Evolutionary conservation across 2,797 vertebrate species (phyloP).

Genomic region (Naso thynnoides): DNA sequence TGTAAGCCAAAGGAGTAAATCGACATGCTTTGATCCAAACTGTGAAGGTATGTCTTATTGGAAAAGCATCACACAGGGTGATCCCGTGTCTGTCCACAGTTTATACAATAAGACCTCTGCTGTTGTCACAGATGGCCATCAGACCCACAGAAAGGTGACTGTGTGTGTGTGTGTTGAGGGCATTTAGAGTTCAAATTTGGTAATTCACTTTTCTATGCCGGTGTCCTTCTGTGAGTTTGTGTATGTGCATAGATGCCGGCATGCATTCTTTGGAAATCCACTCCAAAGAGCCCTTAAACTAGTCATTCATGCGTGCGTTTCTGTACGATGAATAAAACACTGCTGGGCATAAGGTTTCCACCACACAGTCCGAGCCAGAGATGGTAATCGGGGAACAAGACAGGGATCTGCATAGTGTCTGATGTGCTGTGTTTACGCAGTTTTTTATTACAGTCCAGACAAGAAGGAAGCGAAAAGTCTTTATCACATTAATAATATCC

Average conservation of each 20-base stretch:
- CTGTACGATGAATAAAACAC: constrained; percentile 67
- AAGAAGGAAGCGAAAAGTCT: constrained; percentile 70
- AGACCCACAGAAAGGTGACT: constrained; percentile 40
- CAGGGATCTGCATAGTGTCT: constrained; percentile 70
- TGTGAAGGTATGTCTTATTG: constrained; percentile 70
- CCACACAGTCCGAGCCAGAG: constrained; percentile 60
- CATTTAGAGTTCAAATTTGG: constrained; percentile 38
- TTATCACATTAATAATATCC: constrained; percentile 79
- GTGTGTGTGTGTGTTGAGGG: constrained; percentile 31
- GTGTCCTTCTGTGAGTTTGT: constrained; percentile 42
- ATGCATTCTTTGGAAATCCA: constrained; percentile 40
- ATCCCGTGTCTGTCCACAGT: constrained; percentile 51
- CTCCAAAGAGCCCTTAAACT: constrained; percentile 38
- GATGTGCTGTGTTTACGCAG: constrained; percentile 72
- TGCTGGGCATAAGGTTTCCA: constrained; percentile 51
- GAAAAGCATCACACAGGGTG: constrained; percentile 56
- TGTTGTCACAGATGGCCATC: constrained; percentile 73
- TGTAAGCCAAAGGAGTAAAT: constrained; percentile 47
- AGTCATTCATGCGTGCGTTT: constrained; percentile 64
- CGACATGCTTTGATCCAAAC: constrained; percentile 60
- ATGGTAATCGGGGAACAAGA: constrained; percentile 76
- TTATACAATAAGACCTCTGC: constrained; percentile 53
- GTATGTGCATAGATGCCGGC: constrained; percentile 22
- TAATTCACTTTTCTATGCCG: constrained; percentile 16
- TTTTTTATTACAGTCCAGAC: constrained; percentile 70